Percentiles rank a stretch among this genome's conserved stretches.
These are phyloP conservation scores for Apostichopus californicus DNA, from an alignment of 35 echinoderm and acorn worm species.

Conservation along the genomic window DNA sequence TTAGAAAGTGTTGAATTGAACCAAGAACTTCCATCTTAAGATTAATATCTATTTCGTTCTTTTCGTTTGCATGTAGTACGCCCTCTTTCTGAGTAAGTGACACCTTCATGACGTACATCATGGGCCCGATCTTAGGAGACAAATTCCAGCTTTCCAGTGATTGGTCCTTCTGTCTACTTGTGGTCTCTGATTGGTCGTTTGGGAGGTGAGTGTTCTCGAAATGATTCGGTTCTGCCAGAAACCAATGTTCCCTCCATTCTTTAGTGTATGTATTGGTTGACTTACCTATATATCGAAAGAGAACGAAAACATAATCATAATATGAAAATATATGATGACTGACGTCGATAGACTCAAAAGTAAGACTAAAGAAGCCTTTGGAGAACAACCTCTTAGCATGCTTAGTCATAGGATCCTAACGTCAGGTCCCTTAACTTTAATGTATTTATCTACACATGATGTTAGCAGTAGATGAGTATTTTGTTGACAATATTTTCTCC, in stretches of 20 bases:
- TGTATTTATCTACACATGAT: too few relatives aligned
- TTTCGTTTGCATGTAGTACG: neutral
- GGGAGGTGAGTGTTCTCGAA: slow-evolving; percentile 39
- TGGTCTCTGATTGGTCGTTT: neutral
- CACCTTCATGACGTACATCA: neutral
- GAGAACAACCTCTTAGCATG: too few relatives aligned
- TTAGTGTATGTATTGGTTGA: neutral
- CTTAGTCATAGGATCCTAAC: too few relatives aligned
- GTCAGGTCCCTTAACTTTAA: too few relatives aligned
- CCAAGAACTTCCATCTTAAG: slow-evolving; percentile 18
- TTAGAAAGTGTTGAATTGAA: slow-evolving; percentile 15
- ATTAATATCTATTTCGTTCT: slow-evolving; percentile 1
- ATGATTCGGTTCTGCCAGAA: slow-evolving; percentile 4
- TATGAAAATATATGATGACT: too few relatives aligned
- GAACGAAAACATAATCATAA: too few relatives aligned
- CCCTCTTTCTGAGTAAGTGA: neutral
- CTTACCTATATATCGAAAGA: neutral
- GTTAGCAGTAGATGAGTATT: too few relatives aligned
- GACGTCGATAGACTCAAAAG: too few relatives aligned
- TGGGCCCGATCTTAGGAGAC: neutral
- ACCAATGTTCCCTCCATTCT: slow-evolving; percentile 29
- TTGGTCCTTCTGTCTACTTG: neutral
- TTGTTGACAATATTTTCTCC: too few relatives aligned
- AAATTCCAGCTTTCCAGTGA: neutral
- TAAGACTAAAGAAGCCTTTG: too few relatives aligned